These are phyloP conservation scores for Lytechinus pictus DNA, from an alignment of 35 echinoderm and acorn worm species.

Conservation along the genomic window DNA sequence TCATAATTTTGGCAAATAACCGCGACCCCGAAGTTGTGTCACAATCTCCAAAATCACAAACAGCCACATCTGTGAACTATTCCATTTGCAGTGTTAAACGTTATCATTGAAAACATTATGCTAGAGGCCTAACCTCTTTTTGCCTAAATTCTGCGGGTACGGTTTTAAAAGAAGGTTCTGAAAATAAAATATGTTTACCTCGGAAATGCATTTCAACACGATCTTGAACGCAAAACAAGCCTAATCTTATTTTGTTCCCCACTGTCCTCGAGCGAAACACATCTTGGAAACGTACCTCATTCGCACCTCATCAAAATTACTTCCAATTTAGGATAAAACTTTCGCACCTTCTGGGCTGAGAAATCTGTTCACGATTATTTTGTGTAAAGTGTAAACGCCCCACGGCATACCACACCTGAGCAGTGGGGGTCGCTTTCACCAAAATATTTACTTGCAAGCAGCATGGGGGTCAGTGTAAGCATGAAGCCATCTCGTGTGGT, in stretches of 20 bases:
- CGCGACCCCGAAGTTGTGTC: too few relatives aligned
- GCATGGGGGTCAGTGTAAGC: constrained; percentile 32
- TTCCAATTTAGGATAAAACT: background rate
- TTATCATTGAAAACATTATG: too few relatives aligned
- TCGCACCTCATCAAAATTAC: background rate
- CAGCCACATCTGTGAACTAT: too few relatives aligned
- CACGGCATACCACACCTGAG: background rate
- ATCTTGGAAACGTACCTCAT: background rate
- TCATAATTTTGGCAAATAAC: too few relatives aligned
- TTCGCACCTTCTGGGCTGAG: background rate
- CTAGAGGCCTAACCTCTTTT: too few relatives aligned
- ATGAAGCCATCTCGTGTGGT: background rate
- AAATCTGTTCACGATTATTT: constrained; percentile 10
- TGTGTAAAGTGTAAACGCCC: background rate
- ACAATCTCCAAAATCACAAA: too few relatives aligned
- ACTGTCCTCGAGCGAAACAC: background rate
- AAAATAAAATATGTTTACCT: too few relatives aligned
- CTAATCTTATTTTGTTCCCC: background rate
- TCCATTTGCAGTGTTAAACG: too few relatives aligned
- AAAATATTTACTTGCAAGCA: constrained; percentile 27
- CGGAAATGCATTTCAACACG: background rate
- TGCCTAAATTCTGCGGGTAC: too few relatives aligned
- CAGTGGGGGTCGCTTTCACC: background rate
- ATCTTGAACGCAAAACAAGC: background rate
- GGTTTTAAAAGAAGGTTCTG: too few relatives aligned